These are phyloP conservation scores for Cladorhizidae sp. DNA, from an alignment of 37 sponge, comb jelly and placozoan genomes.

Conservation along the genomic window DNA sequence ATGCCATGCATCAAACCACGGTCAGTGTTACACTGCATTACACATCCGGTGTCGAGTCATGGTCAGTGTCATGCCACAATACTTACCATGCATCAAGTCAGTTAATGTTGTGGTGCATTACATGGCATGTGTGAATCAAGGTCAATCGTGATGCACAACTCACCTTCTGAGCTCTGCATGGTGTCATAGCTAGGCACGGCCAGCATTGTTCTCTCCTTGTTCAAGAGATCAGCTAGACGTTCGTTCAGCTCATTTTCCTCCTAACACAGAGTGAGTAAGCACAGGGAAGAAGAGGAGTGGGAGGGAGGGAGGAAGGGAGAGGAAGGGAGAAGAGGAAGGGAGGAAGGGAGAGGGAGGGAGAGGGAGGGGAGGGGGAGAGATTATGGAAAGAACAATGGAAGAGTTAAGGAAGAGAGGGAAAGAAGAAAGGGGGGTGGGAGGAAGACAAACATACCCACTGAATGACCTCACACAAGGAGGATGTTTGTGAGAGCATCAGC, in stretches of 20 bases:
- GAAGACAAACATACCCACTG: background rate
- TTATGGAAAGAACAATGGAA: background rate
- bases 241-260: conserved; percentile 41
- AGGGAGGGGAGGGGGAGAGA: background rate
- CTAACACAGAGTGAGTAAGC: background rate
- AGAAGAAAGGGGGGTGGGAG: background rate
- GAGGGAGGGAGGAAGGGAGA: conserved; percentile 1
- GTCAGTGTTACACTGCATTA: no score
- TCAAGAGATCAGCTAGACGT: conserved; percentile 34
- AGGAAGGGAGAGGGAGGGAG: conserved; percentile 10
- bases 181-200: background rate
- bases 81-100: no score
- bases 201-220: conserved; percentile 41
- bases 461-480: no score
- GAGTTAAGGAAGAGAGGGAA: background rate
- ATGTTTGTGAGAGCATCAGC: no score
- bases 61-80: no score
- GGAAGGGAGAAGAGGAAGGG: background rate
- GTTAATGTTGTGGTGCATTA: no score
- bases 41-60: no score
- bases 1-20: no score
- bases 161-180: background rate
- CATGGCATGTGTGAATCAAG: no score
- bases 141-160: no score
- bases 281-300: background rate